Conservation (phyloP, 2,113 vertebrate species). For the Polyodon spathula region DNA sequence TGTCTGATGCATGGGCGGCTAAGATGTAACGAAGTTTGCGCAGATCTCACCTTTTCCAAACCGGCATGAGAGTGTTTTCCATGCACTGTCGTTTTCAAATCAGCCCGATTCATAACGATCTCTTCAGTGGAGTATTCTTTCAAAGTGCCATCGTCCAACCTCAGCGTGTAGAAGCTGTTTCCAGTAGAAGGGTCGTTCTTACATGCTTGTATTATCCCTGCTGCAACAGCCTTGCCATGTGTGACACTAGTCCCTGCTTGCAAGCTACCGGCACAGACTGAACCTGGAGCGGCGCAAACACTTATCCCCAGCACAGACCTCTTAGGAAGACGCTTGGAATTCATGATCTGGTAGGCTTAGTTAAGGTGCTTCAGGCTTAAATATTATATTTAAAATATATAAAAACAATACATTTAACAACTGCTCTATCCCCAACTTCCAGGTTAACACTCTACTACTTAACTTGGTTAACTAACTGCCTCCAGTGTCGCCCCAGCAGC, state of each 20-base stretch:
- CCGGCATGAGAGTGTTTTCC: slow-evolving; percentile 38
- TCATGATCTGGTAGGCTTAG: slow-evolving; percentile 55
- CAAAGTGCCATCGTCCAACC: slow-evolving; percentile 35
- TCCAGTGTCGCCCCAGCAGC: slow-evolving; percentile 40
- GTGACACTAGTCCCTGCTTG: slow-evolving; percentile 35
- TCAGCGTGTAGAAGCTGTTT: slow-evolving; percentile 31
- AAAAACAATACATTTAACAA: slow-evolving; percentile 56
- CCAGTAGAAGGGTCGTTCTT: slow-evolving; percentile 26
- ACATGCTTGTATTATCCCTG: slow-evolving; percentile 29
- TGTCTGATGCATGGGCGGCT: background rate
- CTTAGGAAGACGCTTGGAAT: slow-evolving; percentile 54
- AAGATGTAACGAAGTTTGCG: background rate
- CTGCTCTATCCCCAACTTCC: slow-evolving; percentile 34
- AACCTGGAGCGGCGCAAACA: slow-evolving; percentile 24
- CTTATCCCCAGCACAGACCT: slow-evolving; percentile 38
- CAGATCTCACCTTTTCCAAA: slow-evolving; percentile 50
- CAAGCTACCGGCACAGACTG: slow-evolving; percentile 30
- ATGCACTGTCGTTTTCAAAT: slow-evolving; percentile 25
- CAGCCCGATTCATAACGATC: slow-evolving; percentile 31
- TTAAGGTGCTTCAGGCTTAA: slow-evolving; percentile 45
- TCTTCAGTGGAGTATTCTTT: slow-evolving; percentile 32
- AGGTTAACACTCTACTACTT: slow-evolving; percentile 31
- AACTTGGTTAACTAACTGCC: slow-evolving; percentile 37
- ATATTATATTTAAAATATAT: slow-evolving; percentile 33
- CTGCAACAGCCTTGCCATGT: slow-evolving; percentile 29